Evolutionary conservation across 2,113 vertebrate species (phyloP).

Genomic region (Scolopax mira): DNA sequence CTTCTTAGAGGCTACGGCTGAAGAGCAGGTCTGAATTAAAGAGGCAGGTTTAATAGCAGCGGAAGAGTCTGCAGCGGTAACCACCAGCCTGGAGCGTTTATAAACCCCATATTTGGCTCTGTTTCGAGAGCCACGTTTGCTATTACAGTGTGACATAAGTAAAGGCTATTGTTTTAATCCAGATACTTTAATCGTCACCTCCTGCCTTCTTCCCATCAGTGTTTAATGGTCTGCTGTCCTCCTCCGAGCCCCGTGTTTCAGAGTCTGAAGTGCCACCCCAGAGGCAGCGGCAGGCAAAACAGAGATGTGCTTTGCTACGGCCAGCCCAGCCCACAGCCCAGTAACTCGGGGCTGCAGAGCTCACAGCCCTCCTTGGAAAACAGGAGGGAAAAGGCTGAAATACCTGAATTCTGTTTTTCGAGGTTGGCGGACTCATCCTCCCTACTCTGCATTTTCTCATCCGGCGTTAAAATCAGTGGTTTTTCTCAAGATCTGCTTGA

Average conservation of each 20-base stretch:
- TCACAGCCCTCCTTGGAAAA: neutral
- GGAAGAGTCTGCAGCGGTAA: neutral
- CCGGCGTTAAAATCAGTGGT: neutral
- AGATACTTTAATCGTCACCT: neutral
- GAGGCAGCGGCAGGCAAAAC: neutral
- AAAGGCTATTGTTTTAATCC: conserved; percentile 26
- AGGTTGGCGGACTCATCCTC: neutral
- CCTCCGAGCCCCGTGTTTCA: neutral
- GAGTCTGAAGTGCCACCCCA: neutral
- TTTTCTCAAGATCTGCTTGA: neutral
- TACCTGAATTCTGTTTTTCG: neutral
- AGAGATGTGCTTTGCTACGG: neutral
- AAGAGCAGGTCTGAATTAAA: conserved; percentile 26
- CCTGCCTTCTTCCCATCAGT: neutral
- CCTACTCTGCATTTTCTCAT: neutral
- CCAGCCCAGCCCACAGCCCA: neutral
- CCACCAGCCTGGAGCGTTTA: conserved; percentile 12
- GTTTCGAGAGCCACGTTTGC: neutral
- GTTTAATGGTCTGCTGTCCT: neutral
- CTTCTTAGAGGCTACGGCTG: neutral
- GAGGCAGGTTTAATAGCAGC: conserved; percentile 34
- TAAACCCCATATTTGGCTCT: neutral
- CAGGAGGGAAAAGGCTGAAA: neutral
- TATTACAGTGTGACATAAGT: neutral
- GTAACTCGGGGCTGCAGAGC: neutral